phyloP scores from a whole-genome alignment of 1,140 invertebrate genomes.

The Dufourea novaeangliae region DNA sequence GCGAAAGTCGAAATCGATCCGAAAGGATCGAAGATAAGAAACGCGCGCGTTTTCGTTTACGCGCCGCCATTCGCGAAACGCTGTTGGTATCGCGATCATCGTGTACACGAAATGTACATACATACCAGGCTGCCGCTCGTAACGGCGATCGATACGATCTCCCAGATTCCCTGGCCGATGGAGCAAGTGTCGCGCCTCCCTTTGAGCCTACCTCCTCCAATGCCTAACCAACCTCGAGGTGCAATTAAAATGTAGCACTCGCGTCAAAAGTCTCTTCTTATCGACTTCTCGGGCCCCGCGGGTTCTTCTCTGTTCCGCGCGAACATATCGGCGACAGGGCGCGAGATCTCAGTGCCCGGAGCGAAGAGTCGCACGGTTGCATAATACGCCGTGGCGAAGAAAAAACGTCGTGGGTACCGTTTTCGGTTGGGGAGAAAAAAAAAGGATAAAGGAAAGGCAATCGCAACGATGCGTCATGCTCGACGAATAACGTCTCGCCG shows the following conservation, averaged over 20 bases:
- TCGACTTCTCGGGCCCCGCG: neutral
- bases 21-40: slow-evolving; percentile 1
- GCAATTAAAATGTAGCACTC: slow-evolving; percentile 16
- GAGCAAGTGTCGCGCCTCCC: neutral
- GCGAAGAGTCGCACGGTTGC: neutral
- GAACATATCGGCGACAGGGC: neutral
- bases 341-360: neutral
- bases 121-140: neutral
- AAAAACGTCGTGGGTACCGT: neutral
- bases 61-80: neutral
- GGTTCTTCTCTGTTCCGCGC: neutral
- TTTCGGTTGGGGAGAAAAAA: neutral
- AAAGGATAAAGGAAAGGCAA: slow-evolving; percentile 4
- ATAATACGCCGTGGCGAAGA: neutral
- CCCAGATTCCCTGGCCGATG: neutral
- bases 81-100: neutral
- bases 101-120: neutral
- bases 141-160: neutral
- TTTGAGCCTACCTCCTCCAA: neutral
- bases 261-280: slow-evolving; percentile 5
- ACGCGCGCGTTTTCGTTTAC: neutral
- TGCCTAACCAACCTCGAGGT: neutral
- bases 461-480: slow-evolving; percentile 29
- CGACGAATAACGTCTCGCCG: slow-evolving; percentile 14
- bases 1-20: slow-evolving; percentile 1